phyloP scores from a whole-genome alignment of 2,888 invertebrate species.

The Neoitamus cyanurus region DNA sequence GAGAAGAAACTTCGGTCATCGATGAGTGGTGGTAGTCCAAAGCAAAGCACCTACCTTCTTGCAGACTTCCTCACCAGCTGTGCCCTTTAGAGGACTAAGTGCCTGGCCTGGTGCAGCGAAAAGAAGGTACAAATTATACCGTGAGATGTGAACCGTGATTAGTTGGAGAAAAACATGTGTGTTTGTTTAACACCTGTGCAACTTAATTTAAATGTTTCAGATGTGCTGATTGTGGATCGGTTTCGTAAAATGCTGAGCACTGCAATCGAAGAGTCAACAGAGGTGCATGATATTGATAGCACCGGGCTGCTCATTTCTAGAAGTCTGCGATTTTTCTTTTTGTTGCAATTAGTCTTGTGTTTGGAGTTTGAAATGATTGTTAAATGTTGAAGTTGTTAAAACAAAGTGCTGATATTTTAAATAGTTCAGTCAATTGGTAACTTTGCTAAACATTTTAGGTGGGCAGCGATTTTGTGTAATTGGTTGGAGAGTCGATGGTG shows the following conservation, averaged over 20 bases:
- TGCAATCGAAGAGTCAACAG: neutral
- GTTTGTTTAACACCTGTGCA: constrained; percentile 51
- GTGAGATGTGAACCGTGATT: constrained; percentile 47
- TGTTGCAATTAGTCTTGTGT: neutral
- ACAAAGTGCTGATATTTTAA: no score
- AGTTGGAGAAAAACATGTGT: constrained; percentile 42
- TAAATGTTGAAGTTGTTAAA: neutral
- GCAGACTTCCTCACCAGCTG: neutral
- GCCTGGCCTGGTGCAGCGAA: constrained; percentile 19
- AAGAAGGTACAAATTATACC: constrained; percentile 47
- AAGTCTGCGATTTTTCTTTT: neutral
- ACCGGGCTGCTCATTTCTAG: neutral
- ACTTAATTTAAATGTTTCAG: constrained; percentile 28
- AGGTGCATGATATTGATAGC: neutral
- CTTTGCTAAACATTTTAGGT: no score
- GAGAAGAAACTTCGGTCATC: neutral
- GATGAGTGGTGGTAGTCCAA: neutral
- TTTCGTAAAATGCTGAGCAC: neutral
- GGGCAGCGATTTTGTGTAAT: no score
- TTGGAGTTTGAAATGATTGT: neutral
- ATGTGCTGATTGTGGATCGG: constrained; percentile 8
- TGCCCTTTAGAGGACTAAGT: constrained; percentile 14
- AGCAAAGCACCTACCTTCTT: neutral
- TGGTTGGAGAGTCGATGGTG: no score
- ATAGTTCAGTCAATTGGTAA: no score